Evolutionary conservation across 2,888 invertebrate genomes (phyloP).

Genomic region (Campoletis raptor): DNA sequence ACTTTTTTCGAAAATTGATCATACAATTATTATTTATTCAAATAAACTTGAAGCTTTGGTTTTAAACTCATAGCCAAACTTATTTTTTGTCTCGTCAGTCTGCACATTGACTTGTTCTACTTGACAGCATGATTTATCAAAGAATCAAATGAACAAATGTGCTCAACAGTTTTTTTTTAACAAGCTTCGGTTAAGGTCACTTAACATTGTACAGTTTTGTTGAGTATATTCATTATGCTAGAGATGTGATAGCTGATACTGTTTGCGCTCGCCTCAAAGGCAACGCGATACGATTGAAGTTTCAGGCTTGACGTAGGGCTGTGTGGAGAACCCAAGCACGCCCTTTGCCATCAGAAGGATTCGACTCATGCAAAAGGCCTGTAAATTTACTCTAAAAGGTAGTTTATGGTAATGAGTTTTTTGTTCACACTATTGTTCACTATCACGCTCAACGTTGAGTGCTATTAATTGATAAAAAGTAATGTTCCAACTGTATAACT

Average conservation of each 20-base stretch:
- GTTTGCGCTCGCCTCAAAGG: constrained; percentile 40
- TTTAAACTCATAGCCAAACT: not conserved
- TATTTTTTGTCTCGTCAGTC: not conserved
- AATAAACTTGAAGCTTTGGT: not conserved
- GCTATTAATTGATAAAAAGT: not conserved
- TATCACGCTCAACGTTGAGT: not conserved
- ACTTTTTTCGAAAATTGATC: not conserved
- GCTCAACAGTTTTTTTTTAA: not conserved
- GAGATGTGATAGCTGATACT: constrained; percentile 39
- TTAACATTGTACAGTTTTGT: constrained; percentile 3
- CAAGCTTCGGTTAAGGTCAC: not conserved
- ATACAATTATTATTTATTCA: not conserved
- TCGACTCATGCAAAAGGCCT: constrained; percentile 3
- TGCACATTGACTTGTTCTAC: constrained; percentile 16
- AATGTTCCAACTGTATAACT: not conserved
- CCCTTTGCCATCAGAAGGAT: not conserved
- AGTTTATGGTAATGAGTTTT: not conserved
- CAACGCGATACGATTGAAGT: constrained; percentile 55
- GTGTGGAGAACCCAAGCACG: not conserved
- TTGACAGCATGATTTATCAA: not conserved
- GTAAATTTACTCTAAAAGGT: not conserved
- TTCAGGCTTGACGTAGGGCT: constrained; percentile 16
- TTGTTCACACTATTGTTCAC: not conserved
- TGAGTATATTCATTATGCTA: constrained; percentile 28
- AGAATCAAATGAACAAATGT: not conserved